These are phyloP conservation scores for Mythimna impura DNA, from an alignment of 2,888 invertebrate species.

Conservation along the genomic window DNA sequence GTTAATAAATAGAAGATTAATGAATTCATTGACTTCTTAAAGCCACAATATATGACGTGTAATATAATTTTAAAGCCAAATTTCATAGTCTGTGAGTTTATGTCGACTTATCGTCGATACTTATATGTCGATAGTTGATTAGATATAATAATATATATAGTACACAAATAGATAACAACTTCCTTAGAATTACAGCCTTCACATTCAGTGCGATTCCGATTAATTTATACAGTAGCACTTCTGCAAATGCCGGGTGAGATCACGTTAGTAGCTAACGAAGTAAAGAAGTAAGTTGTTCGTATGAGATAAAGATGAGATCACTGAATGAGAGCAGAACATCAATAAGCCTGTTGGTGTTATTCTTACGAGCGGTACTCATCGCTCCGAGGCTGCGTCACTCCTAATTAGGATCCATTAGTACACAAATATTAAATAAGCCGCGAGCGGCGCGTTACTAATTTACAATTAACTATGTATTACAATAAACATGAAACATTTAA, in stretches of 20 bases:
- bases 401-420: constrained; percentile 75
- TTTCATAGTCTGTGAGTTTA: constrained; percentile 90
- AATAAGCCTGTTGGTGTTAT: constrained; percentile 48
- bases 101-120: constrained; percentile 86
- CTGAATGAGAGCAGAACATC: constrained; percentile 28
- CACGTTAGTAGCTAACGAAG: constrained; percentile 45
- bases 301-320: constrained; percentile 39
- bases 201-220: constrained; percentile 71
- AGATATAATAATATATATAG: constrained; percentile 86
- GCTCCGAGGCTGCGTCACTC: constrained; percentile 64
- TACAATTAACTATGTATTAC: constrained; percentile 83
- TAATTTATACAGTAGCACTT: constrained; percentile 58
- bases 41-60: constrained; percentile 86
- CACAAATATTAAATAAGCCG: constrained; percentile 76
- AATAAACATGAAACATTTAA: constrained; percentile 87
- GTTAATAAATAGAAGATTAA: constrained; percentile 85
- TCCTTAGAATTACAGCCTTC: constrained; percentile 86
- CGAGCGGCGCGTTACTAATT: constrained; percentile 78
- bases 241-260: constrained; percentile 52
- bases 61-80: constrained; percentile 90
- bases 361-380: constrained; percentile 24
- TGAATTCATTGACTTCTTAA: constrained; percentile 88
- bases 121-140: constrained; percentile 87
- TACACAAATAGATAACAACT: constrained; percentile 89
- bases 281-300: constrained; percentile 41